A percentile compares a stretch with the other conserved stretches of the same genome.
Evolutionary conservation across 2,113 vertebrate genomes (phyloP).

Genomic region (pig (Sus scrofa)): T2T-Sscrofa CM000826.6:149366501-149367000

Average conservation of each 20-base stretch:
- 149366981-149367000: slow-evolving; percentile 10
- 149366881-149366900: slow-evolving; percentile 76
- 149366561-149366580: slow-evolving; percentile 60
- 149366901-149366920: slow-evolving; percentile 72
- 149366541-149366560: slow-evolving; percentile 59
- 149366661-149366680: slow-evolving; percentile 77
- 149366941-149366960: slow-evolving; percentile 21
- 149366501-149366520: slow-evolving; percentile 27
- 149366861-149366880: slow-evolving; percentile 85
- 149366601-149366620: slow-evolving; percentile 58
- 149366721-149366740: slow-evolving; percentile 85
- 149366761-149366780: slow-evolving; percentile 88
- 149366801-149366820: slow-evolving; percentile 84
- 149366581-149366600: slow-evolving; percentile 60
- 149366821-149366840: slow-evolving; percentile 76
- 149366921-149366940: slow-evolving; percentile 43
- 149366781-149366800: slow-evolving; percentile 82
- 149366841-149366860: slow-evolving; percentile 83
- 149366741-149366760: slow-evolving; percentile 84
- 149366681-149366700: slow-evolving; percentile 83
- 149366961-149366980: not conserved
- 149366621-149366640: slow-evolving; percentile 83
- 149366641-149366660: slow-evolving; percentile 85
- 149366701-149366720: slow-evolving; percentile 85
- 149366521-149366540: slow-evolving; percentile 55